Evolutionary conservation across 1,140 invertebrate genomes (phyloP).

Genomic region (Melipona quadrifasciata): DNA sequence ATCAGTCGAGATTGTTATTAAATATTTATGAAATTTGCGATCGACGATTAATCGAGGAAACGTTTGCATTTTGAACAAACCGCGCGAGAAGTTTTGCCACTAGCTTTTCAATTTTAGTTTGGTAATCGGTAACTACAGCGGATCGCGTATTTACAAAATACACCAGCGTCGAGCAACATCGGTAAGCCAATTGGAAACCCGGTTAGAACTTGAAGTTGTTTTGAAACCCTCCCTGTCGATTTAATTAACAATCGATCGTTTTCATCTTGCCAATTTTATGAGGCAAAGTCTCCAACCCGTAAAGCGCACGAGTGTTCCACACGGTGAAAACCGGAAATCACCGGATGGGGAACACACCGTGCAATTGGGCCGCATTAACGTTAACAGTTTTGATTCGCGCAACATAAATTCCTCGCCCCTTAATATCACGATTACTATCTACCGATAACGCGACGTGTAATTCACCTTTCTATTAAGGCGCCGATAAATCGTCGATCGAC

Average conservation of each 20-base stretch:
- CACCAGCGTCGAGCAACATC: neutral
- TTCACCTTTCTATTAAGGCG: constrained; percentile 34
- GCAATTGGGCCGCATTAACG: neutral
- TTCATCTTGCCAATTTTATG: neutral
- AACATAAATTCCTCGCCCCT: neutral
- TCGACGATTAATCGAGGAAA: too few species aligned
- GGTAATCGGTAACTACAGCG: neutral
- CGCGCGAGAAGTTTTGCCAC: too few species aligned
- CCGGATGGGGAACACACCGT: neutral
- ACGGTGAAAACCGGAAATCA: neutral
- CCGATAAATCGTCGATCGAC: constrained; percentile 47
- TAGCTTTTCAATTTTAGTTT: neutral
- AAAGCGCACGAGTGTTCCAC: neutral
- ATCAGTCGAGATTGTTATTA: too few species aligned
- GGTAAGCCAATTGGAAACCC: neutral
- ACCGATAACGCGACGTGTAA: constrained; percentile 32
- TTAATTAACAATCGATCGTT: too few species aligned
- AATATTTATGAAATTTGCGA: too few species aligned
- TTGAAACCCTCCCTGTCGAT: neutral
- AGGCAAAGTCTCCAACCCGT: neutral
- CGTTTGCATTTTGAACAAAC: too few species aligned
- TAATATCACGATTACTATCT: constrained; percentile 20
- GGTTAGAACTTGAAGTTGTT: neutral
- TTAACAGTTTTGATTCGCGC: constrained; percentile 6
- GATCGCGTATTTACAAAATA: neutral